Conservation (phyloP, 2,113 vertebrate species). For the Lepus timidus region DNA sequence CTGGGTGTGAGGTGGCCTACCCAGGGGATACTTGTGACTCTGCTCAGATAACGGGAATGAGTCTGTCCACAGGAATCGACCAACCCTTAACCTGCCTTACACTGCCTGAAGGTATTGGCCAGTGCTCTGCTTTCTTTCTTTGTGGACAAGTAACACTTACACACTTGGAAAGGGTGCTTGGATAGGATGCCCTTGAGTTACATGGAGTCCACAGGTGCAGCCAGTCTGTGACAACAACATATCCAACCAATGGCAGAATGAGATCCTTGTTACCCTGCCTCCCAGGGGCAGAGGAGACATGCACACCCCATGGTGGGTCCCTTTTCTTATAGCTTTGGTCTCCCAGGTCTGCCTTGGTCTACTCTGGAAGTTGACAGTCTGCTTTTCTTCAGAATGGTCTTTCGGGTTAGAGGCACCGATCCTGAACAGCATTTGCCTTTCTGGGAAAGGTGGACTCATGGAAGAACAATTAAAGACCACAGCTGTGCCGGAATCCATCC, state of each 20-base stretch:
- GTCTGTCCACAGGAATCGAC: not conserved
- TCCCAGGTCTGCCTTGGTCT: not conserved
- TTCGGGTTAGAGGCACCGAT: not conserved
- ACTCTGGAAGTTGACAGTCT: not conserved
- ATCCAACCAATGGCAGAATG: not conserved
- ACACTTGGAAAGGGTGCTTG: not conserved
- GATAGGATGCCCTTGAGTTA: not conserved
- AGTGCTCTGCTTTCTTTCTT: not conserved
- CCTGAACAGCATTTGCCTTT: not conserved
- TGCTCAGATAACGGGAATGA: not conserved
- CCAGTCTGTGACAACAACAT: not conserved
- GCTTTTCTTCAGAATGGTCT: not conserved
- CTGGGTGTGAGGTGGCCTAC: not conserved
- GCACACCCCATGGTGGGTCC: not conserved
- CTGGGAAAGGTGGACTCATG: constrained; percentile 3
- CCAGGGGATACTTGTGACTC: not conserved
- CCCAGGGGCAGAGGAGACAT: not conserved
- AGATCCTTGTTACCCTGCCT: not conserved
- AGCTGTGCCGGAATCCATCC: not conserved
- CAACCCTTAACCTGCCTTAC: not conserved
- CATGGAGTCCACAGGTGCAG: not conserved
- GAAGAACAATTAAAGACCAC: not conserved
- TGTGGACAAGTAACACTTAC: not conserved
- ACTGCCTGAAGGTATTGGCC: not conserved
- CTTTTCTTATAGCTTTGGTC: not conserved